A percentile compares a stretch with the other conserved stretches of the same genome.
Evolutionary conservation across 2,888 invertebrate species (phyloP).

Genomic region (Pollenia labialis): DNA sequence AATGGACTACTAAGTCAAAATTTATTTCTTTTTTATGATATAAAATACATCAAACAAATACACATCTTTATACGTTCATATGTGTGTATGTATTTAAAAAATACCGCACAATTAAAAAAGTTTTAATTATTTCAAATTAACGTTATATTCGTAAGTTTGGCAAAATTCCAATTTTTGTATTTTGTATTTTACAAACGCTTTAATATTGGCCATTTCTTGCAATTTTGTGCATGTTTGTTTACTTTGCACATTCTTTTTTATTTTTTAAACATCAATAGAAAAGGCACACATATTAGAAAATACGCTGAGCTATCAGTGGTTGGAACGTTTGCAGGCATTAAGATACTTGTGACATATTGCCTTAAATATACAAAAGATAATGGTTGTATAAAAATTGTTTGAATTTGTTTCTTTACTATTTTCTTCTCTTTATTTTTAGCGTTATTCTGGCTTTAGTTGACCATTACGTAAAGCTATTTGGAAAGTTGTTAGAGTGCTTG

Average conservation of each 20-base stretch:
- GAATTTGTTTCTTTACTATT: neutral
- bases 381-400: conserved; percentile 19
- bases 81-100: neutral
- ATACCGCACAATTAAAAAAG: conserved; percentile 36
- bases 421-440: neutral
- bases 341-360: conserved; percentile 49
- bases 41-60: no score
- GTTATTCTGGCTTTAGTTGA: conserved; percentile 13
- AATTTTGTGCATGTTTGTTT: neutral
- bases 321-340: neutral
- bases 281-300: conserved; percentile 13
- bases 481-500: neutral
- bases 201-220: conserved; percentile 18
- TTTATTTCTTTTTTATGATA: no score
- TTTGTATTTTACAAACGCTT: conserved; percentile 17
- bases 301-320: conserved; percentile 17
- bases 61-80: no score
- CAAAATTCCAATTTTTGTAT: conserved; percentile 3
- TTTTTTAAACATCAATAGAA: conserved; percentile 14
- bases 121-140: conserved; percentile 45
- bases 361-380: conserved; percentile 33
- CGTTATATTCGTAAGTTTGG: conserved; percentile 14
- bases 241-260: neutral
- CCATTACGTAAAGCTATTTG: conserved; percentile 25
- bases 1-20: no score